Percentiles rank a stretch among this genome's conserved stretches.
phyloP scores from a whole-genome alignment of 2,113 vertebrate species.

The Lynx canadensis region DNA sequence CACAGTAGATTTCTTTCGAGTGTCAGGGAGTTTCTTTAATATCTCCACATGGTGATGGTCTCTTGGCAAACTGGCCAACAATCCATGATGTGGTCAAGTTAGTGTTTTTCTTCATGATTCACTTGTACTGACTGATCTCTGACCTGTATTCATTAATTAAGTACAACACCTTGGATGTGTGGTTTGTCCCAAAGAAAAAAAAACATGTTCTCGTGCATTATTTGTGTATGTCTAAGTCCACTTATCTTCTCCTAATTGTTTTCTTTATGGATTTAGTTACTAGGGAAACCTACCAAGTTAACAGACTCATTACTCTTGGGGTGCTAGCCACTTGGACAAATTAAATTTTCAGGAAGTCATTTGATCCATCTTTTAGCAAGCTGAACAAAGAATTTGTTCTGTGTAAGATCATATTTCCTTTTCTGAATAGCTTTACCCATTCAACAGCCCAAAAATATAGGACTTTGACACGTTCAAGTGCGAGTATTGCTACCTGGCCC shows the following conservation, averaged over 20 bases:
- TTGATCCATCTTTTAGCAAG: conserved; percentile 44
- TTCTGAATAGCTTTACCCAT: conserved; percentile 50
- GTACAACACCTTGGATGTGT: conserved; percentile 3
- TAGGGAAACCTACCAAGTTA: conserved; percentile 47
- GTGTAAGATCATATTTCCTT: conserved; percentile 51
- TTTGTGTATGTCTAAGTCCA: not conserved
- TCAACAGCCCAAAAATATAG: conserved; percentile 41
- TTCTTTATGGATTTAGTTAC: conserved; percentile 65
- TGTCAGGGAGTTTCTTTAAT: not conserved
- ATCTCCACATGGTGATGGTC: not conserved
- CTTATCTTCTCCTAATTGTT: conserved; percentile 53
- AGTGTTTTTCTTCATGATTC: conserved; percentile 39
- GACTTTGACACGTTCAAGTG: conserved; percentile 49
- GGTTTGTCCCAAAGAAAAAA: conserved; percentile 30
- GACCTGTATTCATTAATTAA: conserved; percentile 50
- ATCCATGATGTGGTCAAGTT: not conserved
- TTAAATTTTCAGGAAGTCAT: conserved; percentile 59
- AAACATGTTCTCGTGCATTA: conserved; percentile 43
- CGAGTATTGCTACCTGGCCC: conserved; percentile 42
- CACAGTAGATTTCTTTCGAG: not conserved
- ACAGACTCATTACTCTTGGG: conserved; percentile 8
- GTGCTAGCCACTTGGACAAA: conserved; percentile 42
- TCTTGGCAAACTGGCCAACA: conserved; percentile 3
- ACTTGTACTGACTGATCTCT: conserved; percentile 26
- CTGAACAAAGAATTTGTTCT: conserved; percentile 55